These are phyloP conservation scores for Pelecanoides urinatrix DNA, from an alignment of 2,113 vertebrate species.

Conservation along the genomic window DNA sequence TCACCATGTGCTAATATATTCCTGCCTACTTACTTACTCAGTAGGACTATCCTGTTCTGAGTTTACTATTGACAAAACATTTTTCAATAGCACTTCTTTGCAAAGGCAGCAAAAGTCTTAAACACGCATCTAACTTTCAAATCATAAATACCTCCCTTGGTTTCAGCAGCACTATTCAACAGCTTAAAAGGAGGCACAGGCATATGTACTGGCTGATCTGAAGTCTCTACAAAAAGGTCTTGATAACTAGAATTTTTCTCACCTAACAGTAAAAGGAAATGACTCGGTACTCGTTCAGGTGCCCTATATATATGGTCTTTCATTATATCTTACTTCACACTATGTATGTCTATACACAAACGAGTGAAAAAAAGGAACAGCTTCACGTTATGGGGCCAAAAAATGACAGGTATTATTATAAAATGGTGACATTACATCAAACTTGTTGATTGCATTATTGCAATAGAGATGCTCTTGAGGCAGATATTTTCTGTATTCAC, in stretches of 20 bases:
- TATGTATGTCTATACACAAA: not conserved
- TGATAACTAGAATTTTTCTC: not conserved
- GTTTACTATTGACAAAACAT: not conserved
- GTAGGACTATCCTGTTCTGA: not conserved
- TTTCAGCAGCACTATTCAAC: not conserved
- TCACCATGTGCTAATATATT: not conserved
- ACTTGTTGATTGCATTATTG: not conserved
- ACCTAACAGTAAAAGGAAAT: not conserved
- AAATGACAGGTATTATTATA: not conserved
- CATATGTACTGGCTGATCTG: not conserved
- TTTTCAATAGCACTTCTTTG: not conserved
- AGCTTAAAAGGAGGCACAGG: not conserved
- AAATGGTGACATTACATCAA: not conserved
- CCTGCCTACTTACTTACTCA: not conserved
- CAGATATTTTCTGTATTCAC: not conserved
- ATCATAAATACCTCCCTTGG: not conserved
- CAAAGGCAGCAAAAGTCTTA: not conserved
- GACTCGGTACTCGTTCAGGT: not conserved
- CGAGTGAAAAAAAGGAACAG: not conserved
- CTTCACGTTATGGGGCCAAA: not conserved
- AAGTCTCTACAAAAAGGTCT: not conserved
- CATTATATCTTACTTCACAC: not conserved
- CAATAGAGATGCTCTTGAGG: not conserved
- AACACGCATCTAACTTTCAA: not conserved
- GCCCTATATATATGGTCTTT: not conserved